Base-by-base conservation (phyloP, 2,113 vertebrate species). In the Taurulus bubalis region DNA sequence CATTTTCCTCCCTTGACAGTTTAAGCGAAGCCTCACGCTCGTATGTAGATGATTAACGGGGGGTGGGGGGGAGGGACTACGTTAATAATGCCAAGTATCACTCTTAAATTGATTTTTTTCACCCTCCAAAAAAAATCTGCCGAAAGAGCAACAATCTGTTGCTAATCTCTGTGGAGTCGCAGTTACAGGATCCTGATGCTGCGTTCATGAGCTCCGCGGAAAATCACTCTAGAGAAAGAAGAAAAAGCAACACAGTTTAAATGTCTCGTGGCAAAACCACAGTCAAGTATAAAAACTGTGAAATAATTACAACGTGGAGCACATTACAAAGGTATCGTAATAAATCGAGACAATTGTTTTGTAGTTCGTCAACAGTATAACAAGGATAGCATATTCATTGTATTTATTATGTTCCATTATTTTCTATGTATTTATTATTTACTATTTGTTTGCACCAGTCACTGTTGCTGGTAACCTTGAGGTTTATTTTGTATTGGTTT, bases 1-100 rank as follows among this genome's bases (percentile, higher is more conserved):
- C 92, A 89, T 79, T 85, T 87, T 79, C 87, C 79, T 58, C 75
- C 0, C 64, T 8, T 65, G 85, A 62, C 85, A 84, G 75, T 12
- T 77, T 66, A 1, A 38, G n/a, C 82, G 14, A 70, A 15, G 55
- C 9, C 1, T 64, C 53, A 8, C 3, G 42, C 40, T 42, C 40
- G 40, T 42, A 12, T 12, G 18, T 49, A 20, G 6, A 16, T 49
- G 6, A 49, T 20, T 49, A 49, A 20, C 18, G 18, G 1, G 18
- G 18, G 18, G 2, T 1, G 26, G 26, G 18, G 1, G 18, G 18
- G 18, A 8, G 11, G 26, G 26, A 42, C 9, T 55, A 18, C 7
- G 11, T 1, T 0, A 78, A 80, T 32, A 26, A 38, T 2, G 12
- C 47, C 14, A n/a, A 36, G 34, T 8, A 8, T 22, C n/a, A 5